These are phyloP conservation scores for Plutella xylostella DNA, from an alignment of 2,888 invertebrate genomes.

Conservation along the genomic window DNA sequence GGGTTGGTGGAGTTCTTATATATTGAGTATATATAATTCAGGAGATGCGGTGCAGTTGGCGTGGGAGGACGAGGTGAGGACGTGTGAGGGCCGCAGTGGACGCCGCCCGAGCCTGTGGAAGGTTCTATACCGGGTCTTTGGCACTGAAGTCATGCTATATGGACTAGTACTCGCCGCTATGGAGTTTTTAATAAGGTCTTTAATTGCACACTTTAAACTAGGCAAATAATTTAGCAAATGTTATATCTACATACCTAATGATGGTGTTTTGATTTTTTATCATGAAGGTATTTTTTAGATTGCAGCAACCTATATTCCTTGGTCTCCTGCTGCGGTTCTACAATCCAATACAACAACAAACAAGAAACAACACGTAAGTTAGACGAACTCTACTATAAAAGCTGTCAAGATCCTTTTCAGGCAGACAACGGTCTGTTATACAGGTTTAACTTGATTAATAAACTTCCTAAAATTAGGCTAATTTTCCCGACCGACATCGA, in stretches of 20 bases:
- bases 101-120: slow-evolving; percentile 71
- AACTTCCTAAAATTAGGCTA: too few relatives aligned
- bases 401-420: too few relatives aligned
- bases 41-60: slow-evolving; percentile 73
- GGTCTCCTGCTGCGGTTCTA: slow-evolving; percentile 72
- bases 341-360: slow-evolving; percentile 44
- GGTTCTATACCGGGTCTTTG: slow-evolving; percentile 72
- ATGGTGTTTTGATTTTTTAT: too few relatives aligned
- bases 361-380: slow-evolving; percentile 34
- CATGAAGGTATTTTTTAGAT: slow-evolving; percentile 60
- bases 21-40: slow-evolving; percentile 29
- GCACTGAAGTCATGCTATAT: slow-evolving; percentile 69
- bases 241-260: too few relatives aligned
- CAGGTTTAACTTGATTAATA: too few relatives aligned
- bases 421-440: too few relatives aligned
- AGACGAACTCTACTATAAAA: too few relatives aligned
- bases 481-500: too few relatives aligned
- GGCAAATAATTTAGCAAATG: too few relatives aligned
- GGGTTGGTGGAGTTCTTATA: too few relatives aligned
- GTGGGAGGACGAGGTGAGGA: slow-evolving; percentile 72
- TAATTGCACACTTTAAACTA: background rate
- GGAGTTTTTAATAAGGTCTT: slow-evolving; percentile 73
- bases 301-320: slow-evolving; percentile 74
- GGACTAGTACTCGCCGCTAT: slow-evolving; percentile 73
- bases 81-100: slow-evolving; percentile 17